Conservation (phyloP, 1,140 invertebrate genomes). For the Pachyrhynchus sulphureomaculatus region DNA sequence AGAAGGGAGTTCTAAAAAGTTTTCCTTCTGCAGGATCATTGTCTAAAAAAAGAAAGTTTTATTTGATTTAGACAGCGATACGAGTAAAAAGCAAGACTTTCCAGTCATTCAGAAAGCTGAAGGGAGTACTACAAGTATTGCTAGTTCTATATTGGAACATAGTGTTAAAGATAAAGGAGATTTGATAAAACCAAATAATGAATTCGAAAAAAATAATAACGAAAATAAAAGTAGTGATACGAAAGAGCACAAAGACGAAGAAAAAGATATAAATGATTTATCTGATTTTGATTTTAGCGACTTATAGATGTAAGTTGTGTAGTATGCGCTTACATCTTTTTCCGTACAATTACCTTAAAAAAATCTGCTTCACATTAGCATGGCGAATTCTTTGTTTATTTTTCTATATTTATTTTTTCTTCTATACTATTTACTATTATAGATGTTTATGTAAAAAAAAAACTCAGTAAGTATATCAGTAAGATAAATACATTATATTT, state of each 20-base stretch:
- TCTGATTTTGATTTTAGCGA: constrained; percentile 38
- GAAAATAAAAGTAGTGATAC: background rate
- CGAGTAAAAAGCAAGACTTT: background rate
- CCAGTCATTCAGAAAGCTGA: constrained; percentile 23
- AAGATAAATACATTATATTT: too few species aligned
- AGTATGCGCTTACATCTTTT: too few species aligned
- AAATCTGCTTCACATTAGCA: too few species aligned
- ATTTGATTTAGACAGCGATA: constrained; percentile 42
- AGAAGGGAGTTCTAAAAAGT: constrained; percentile 39
- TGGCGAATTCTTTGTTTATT: too few species aligned
- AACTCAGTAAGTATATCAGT: too few species aligned
- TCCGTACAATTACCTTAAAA: too few species aligned
- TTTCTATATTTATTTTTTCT: too few species aligned
- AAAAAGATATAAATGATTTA: constrained; percentile 32
- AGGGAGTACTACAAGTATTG: constrained; percentile 40
- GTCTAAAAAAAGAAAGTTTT: constrained; percentile 46
- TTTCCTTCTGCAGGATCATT: constrained; percentile 35
- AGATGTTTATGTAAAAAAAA: too few species aligned
- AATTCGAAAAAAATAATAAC: background rate
- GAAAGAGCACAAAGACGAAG: background rate
- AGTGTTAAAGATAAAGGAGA: constrained; percentile 14
- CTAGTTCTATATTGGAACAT: constrained; percentile 38
- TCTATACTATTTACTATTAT: too few species aligned
- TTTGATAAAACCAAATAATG: background rate
- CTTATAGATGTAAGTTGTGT: too few species aligned